A percentile compares a stretch with the other conserved stretches of the same genome.
Evolutionary conservation across 2,888 invertebrate genomes (phyloP).

Genomic region (Ochropacha duplaris): DNA sequence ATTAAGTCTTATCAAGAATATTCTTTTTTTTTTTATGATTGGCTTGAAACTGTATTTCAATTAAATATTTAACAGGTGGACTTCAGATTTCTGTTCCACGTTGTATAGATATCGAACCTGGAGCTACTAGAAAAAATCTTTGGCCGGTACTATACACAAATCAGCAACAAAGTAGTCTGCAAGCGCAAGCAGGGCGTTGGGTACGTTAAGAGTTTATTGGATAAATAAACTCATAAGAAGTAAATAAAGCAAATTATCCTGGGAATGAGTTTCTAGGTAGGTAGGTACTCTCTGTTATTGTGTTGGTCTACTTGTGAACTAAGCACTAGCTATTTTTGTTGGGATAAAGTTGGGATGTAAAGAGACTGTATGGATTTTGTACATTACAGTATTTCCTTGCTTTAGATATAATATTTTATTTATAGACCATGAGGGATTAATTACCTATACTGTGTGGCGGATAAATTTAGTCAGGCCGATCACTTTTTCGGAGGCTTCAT

Average conservation of each 20-base stretch:
- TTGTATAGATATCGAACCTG: no score
- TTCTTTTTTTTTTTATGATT: no score
- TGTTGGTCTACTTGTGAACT: not conserved
- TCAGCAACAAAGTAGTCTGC: no score
- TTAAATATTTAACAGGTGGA: no score
- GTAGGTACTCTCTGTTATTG: not conserved
- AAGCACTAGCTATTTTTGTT: not conserved
- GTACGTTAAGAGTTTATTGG: conserved; percentile 10
- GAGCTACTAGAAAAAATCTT: no score
- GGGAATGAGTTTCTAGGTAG: conserved; percentile 8
- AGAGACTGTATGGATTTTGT: not conserved
- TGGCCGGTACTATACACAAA: no score
- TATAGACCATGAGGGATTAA: not conserved
- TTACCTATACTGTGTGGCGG: not conserved
- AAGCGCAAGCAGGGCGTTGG: no score
- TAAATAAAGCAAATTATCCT: conserved; percentile 12
- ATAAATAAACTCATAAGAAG: conserved; percentile 10
- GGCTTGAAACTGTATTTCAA: no score
- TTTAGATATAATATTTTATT: not conserved
- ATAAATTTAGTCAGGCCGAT: conserved; percentile 17
- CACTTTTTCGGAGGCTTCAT: conserved; percentile 36
- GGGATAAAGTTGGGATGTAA: not conserved
- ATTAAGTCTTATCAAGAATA: conserved; percentile 16
- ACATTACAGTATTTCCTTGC: not conserved
- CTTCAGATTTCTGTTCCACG: no score